Evolutionary conservation across 2,113 vertebrate species (phyloP), one percentile per base, ranked within the genome.

Genomic region (Perca schrenkii): DNA sequence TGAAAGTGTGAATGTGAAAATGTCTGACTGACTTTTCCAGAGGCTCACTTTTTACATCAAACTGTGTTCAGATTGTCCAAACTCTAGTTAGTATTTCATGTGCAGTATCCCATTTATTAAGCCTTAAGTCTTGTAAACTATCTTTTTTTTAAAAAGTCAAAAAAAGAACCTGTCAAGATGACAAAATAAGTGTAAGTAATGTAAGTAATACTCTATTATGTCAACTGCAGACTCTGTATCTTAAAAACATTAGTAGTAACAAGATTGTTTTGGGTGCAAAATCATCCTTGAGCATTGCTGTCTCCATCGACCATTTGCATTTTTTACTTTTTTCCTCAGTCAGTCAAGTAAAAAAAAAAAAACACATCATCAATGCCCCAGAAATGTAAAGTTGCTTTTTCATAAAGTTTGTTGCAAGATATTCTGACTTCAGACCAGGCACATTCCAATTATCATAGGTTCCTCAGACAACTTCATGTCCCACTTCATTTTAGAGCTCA

Each of bases 401-500:
- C 54, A 61, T 64, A 16, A 63, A 81, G 64, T 46, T 57, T 66
- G 49, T 54, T 53, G 16, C 52, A 49, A 81, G 69, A 63, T 46
- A 5, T 63, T 65, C 53, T 22, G 28, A 66, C 57, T 69, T 43
- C 36, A 65, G 57, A 60, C 62, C 50, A 75, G 17, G 65, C 52
- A 64, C 19, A n/a, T 57, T 74, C 46, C 52, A 66, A 62, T 47
- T 49, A n/a, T 36, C 19, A 7, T 19, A 50, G 53, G 73, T 62
- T 76, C 22, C 64, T 49, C n/a, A 13, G 43, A 73, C 50, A 71
- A 80, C 54, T 75, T 83, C 63, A 75, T 63, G 70, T 69, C 34
- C 40, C 19, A 36, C 36, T 83, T 83, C 10, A 79, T 78, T 75
- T 81, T 54, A 19, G 8, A n/a, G 70, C 61, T 56, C 58, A 83